A percentile compares a stretch with the other conserved stretches of the same genome.
phyloP scores from a whole-genome alignment of 2,888 invertebrate species.

The Molanna angustata region DNA sequence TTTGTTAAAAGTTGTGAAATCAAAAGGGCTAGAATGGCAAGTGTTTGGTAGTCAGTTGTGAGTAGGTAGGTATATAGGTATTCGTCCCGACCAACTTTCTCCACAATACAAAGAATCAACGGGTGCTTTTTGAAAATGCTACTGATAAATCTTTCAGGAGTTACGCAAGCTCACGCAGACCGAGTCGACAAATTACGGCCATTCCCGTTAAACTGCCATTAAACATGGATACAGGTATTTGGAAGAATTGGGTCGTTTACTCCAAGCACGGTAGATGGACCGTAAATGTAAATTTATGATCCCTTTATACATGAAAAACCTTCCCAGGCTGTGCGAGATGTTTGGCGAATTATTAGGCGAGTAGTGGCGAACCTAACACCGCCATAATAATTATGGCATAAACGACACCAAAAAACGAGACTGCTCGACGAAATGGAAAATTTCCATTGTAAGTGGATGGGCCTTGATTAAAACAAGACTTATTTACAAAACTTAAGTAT shows the following conservation, averaged over 20 bases:
- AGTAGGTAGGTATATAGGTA: too few relatives aligned
- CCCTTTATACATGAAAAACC: slow-evolving; percentile 33
- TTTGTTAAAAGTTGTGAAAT: too few relatives aligned
- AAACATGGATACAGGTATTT: slow-evolving; percentile 34
- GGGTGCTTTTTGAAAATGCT: slow-evolving; percentile 17
- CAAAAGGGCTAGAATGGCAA: too few relatives aligned
- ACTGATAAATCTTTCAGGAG: slow-evolving; percentile 28
- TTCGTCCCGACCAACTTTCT: slow-evolving; percentile 6
- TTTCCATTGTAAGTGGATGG: too few relatives aligned
- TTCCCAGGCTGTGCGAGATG: slow-evolving; percentile 24
- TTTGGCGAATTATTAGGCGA: slow-evolving; percentile 26
- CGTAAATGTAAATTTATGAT: slow-evolving; percentile 34
- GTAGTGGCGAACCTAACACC: slow-evolving; percentile 15
- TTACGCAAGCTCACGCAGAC: slow-evolving; percentile 27
- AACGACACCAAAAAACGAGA: too few relatives aligned
- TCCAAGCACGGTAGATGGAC: slow-evolving; percentile 33
- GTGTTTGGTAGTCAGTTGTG: too few relatives aligned
- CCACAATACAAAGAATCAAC: slow-evolving; percentile 16
- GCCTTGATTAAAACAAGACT: too few relatives aligned
- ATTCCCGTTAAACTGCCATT: slow-evolving; percentile 33
- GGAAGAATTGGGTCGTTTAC: slow-evolving; percentile 34
- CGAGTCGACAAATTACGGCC: slow-evolving; percentile 32
- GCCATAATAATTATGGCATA: not conserved
- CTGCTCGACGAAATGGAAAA: too few relatives aligned
- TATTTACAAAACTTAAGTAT: too few relatives aligned